A percentile compares a stretch with the other conserved stretches of the same genome.
Evolutionary conservation across 2,888 invertebrate genomes (phyloP).

Genomic region (Unio delphinus): DNA sequence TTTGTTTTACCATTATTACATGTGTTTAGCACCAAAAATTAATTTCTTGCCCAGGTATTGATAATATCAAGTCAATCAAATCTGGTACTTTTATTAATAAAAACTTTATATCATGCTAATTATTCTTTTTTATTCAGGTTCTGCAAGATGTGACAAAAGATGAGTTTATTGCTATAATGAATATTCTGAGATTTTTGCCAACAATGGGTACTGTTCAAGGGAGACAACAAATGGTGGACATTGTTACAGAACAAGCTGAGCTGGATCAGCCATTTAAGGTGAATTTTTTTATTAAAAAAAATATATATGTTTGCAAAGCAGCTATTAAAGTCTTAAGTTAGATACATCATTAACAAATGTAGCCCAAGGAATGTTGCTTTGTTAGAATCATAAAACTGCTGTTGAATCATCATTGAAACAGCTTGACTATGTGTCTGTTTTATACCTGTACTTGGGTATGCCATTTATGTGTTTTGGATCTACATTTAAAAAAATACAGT

Average conservation of each 20-base stretch:
- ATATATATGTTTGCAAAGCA: too few relatives aligned
- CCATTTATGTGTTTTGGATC: not conserved
- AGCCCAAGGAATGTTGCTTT: too few relatives aligned
- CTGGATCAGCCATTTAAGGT: slow-evolving; percentile 76
- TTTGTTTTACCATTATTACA: too few relatives aligned
- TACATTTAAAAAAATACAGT: too few relatives aligned
- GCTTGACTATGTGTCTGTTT: too few relatives aligned
- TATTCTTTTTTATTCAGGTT: slow-evolving; percentile 52
- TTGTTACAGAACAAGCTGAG: slow-evolving; percentile 89
- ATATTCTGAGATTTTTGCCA: slow-evolving; percentile 85
- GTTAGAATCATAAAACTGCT: too few relatives aligned
- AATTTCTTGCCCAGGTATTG: not conserved
- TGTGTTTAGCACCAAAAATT: too few relatives aligned
- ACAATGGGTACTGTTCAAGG: slow-evolving; percentile 86
- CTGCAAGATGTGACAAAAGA: slow-evolving; percentile 86
- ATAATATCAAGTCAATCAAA: not conserved
- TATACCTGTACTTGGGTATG: not conserved
- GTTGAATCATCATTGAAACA: too few relatives aligned
- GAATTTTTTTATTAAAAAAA: not conserved
- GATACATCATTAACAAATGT: too few relatives aligned
- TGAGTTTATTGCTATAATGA: slow-evolving; percentile 92
- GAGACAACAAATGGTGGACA: slow-evolving; percentile 88
- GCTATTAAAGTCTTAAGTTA: too few relatives aligned
- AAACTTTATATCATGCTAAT: not conserved
- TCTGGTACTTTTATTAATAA: not conserved